A percentile compares a stretch with the other conserved stretches of the same genome.
Conservation (phyloP, 2,797 vertebrate species). For the Chiropotes sagulatus region DNA sequence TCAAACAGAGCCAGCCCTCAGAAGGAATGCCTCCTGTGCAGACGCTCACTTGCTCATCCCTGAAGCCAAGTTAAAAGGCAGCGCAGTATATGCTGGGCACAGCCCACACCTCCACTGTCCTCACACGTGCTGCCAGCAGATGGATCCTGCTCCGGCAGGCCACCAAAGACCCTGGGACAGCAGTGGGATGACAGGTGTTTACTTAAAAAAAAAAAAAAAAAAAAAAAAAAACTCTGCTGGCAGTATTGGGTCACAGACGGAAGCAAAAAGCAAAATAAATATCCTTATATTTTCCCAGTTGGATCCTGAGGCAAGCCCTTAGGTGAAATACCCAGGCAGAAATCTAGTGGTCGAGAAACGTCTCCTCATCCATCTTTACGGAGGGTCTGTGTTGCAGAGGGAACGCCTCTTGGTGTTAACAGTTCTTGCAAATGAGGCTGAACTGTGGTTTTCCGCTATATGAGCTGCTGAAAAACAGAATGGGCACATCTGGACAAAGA, state of each 20-base stretch:
- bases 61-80: background rate
- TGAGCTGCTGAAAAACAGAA: background rate
- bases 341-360: rapidly evolving
- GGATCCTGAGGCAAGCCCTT: background rate
- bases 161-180: background rate
- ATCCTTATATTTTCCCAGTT: background rate
- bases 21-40: background rate
- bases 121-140: rapidly evolving
- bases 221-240: background rate
- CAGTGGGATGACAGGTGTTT: background rate
- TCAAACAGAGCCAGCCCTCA: rapidly evolving
- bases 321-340: background rate
- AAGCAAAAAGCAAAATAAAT: background rate
- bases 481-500: background rate
- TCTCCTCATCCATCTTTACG: rapidly evolving
- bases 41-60: rapidly evolving
- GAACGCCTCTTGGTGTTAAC: rapidly evolving
- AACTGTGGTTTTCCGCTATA: background rate
- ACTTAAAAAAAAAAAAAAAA: background rate
- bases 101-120: background rate
- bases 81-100: rapidly evolving
- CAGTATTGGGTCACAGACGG: background rate
- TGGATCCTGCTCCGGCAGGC: background rate
- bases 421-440: background rate
- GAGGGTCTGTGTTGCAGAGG: rapidly evolving